Evolutionary conservation across 37 sponge, comb jelly and placozoan species (phyloP).

Genomic region (Ianthella basta): DNA sequence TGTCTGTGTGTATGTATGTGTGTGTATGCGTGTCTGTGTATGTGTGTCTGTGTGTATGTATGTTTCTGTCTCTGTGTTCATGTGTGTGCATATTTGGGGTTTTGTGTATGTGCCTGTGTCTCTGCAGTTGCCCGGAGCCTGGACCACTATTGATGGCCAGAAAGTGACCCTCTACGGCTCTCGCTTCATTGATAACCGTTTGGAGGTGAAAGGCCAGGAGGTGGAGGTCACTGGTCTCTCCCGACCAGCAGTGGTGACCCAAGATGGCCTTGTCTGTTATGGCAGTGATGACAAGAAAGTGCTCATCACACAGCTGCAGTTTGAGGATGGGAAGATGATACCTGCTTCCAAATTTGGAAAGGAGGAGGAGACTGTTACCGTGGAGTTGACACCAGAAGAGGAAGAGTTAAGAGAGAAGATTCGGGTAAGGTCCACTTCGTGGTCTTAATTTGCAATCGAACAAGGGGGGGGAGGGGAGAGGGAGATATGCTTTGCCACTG

Average conservation of each 20-base stretch:
- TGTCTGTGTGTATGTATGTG: too few relatives aligned
- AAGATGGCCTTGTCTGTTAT: constrained; percentile 72
- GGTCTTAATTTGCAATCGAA: too few relatives aligned
- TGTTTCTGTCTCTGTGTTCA: constrained; percentile 2
- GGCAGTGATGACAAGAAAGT: constrained; percentile 88
- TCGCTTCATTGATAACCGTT: constrained; percentile 63
- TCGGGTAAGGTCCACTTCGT: constrained; percentile 23
- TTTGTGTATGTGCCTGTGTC: constrained; percentile 41
- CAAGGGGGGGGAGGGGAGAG: too few relatives aligned
- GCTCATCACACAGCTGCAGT: constrained; percentile 80
- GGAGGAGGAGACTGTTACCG: constrained; percentile 58
- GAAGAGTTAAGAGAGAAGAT: constrained; percentile 60
- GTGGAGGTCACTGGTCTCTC: constrained; percentile 61
- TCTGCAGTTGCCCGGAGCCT: constrained; percentile 83
- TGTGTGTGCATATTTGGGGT: background rate
- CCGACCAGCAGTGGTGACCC: constrained; percentile 74
- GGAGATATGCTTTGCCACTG: too few relatives aligned
- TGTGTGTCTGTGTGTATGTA: background rate
- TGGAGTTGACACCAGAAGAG: constrained; percentile 81
- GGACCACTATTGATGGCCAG: constrained; percentile 85
- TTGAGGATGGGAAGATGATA: constrained; percentile 85
- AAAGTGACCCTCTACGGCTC: constrained; percentile 86
- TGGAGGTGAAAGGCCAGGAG: constrained; percentile 67
- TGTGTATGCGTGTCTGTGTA: background rate
- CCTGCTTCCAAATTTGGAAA: constrained; percentile 81